These are phyloP conservation scores for Tympanoctomys barrerae DNA, from an alignment of 2,797 vertebrate genomes.

Conservation along the genomic window DNA sequence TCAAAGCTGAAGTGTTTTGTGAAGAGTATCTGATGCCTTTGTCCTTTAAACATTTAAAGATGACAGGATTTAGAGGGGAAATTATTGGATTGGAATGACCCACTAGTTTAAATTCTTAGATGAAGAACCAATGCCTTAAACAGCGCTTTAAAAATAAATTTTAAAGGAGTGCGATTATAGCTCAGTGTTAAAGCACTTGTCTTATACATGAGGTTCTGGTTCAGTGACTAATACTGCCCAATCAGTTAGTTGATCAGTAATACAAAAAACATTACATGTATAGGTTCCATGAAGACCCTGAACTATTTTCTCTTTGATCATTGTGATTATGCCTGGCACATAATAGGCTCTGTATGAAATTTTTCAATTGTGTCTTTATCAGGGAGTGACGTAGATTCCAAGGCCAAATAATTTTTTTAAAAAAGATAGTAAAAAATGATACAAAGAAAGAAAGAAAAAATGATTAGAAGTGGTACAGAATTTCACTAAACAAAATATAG, in stretches of 20 bases:
- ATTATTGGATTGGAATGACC: slow-evolving; percentile 13
- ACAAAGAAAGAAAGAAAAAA: too few species aligned
- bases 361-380: slow-evolving; percentile 10
- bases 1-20: not conserved
- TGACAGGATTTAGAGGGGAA: not conserved
- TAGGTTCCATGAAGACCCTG: not conserved
- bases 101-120: not conserved
- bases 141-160: slow-evolving; percentile 27
- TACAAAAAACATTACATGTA: not conserved
- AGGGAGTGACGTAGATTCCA: not conserved
- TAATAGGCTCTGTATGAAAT: not conserved
- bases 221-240: not conserved
- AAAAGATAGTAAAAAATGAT: too few species aligned
- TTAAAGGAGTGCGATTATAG: not conserved
- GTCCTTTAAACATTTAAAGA: not conserved
- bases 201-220: not conserved
- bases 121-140: not conserved
- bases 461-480: too few species aligned
- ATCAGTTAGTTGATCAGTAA: not conserved
- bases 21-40: not conserved
- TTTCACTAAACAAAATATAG: too few species aligned
- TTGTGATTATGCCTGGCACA: not conserved
- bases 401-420: not conserved
- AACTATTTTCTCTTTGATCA: not conserved
- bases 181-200: not conserved